Evolutionary conservation across 2,888 invertebrate species (phyloP).

Genomic region (Leuctra nigra): DNA sequence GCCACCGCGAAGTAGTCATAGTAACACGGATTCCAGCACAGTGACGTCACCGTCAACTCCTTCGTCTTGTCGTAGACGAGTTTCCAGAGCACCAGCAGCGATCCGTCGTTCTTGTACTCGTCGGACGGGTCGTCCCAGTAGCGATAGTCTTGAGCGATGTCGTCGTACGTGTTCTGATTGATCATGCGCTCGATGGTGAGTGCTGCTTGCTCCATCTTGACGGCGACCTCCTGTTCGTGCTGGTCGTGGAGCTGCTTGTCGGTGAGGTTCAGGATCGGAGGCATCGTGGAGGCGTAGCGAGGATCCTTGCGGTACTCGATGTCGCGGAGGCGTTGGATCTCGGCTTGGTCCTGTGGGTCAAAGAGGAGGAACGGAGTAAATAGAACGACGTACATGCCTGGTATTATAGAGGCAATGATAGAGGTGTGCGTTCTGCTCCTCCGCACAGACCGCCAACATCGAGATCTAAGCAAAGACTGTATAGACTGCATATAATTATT

Average conservation of each 20-base stretch:
- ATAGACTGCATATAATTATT: too few species aligned
- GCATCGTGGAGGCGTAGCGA: too few species aligned
- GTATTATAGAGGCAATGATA: too few species aligned
- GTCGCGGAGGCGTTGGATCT: background rate
- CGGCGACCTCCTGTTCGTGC: constrained; percentile 42
- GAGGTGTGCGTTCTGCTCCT: too few species aligned
- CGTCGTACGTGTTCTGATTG: constrained; percentile 90
- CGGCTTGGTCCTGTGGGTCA: too few species aligned
- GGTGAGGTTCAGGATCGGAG: background rate
- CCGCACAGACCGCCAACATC: too few species aligned
- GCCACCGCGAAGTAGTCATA: constrained; percentile 88
- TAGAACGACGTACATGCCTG: too few species aligned
- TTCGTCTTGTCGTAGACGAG: constrained; percentile 79
- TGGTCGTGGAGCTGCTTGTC: constrained; percentile 36
- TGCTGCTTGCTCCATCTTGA: constrained; percentile 51
- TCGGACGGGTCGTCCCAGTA: constrained; percentile 97
- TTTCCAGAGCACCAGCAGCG: constrained; percentile 89
- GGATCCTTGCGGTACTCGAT: background rate
- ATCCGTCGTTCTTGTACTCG: constrained; percentile 88
- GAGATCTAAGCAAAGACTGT: too few species aligned
- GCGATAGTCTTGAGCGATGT: constrained; percentile 86
- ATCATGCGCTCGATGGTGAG: constrained; percentile 89
- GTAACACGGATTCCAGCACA: constrained; percentile 83
- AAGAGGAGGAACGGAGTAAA: too few species aligned
- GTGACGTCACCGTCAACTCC: constrained; percentile 76